Evolutionary conservation across 2,888 invertebrate species (phyloP).

Genomic region (Clusia tigrina): DNA sequence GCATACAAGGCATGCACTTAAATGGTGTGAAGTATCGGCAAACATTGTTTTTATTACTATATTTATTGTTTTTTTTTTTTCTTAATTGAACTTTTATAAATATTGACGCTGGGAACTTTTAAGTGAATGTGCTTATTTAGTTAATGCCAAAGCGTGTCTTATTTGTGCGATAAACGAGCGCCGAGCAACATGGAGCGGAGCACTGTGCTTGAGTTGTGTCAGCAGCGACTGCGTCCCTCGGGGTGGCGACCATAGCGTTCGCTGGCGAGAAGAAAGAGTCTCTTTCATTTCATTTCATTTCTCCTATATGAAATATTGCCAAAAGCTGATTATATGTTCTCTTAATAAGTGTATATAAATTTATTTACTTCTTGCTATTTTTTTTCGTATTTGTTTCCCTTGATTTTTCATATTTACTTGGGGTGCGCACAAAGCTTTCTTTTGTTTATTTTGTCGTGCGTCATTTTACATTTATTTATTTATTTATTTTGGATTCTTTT

Average conservation of each 20-base stretch:
- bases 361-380: not conserved
- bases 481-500: no score
- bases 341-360: conserved; percentile 17
- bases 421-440: not conserved
- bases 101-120: not conserved
- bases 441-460: conserved; percentile 10
- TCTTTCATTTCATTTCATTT: conserved; percentile 19
- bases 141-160: not conserved
- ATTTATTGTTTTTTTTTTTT: not conserved
- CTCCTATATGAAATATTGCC: conserved; percentile 12
- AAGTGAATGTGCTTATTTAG: not conserved
- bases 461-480: not conserved
- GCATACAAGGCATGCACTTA: not conserved
- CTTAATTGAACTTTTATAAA: conserved; percentile 7
- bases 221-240: not conserved
- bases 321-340: conserved; percentile 21
- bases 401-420: not conserved
- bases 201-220: no score
- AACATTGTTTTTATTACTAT: not conserved
- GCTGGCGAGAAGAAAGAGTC: conserved; percentile 14
- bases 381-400: not conserved
- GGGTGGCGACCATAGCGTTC: no score
- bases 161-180: not conserved
- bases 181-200: not conserved
- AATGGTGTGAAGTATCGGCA: not conserved